Evolutionary conservation across 2,797 vertebrate species (phyloP).

Genomic region (Coracias cyanogaster): DNA sequence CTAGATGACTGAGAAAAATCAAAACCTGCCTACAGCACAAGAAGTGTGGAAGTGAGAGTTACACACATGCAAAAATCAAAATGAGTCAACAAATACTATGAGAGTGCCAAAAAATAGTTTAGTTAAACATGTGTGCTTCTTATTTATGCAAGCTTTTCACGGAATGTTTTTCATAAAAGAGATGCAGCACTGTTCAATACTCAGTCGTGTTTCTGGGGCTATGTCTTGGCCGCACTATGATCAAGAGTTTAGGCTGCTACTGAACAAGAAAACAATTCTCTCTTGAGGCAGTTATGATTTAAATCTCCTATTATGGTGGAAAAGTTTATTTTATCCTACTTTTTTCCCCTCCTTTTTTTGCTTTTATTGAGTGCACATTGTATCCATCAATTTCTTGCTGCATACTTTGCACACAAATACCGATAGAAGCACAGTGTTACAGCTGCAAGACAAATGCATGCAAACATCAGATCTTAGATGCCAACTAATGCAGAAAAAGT

Average conservation of each 20-base stretch:
- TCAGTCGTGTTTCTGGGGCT: slow-evolving; percentile 42
- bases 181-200: slow-evolving; percentile 38
- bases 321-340: slow-evolving; percentile 54
- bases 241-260: slow-evolving; percentile 65
- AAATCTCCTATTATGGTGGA: slow-evolving; percentile 37
- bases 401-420: slow-evolving; percentile 29
- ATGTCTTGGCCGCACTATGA: slow-evolving; percentile 26
- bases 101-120: slow-evolving; percentile 3
- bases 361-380: not conserved
- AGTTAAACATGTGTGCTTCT: slow-evolving; percentile 50
- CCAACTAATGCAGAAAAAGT: not conserved
- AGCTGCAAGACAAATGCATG: slow-evolving; percentile 35
- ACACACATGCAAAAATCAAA: not conserved
- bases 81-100: slow-evolving; percentile 53
- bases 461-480: not conserved
- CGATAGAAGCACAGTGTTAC: not conserved
- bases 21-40: not conserved
- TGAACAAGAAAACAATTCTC: slow-evolving; percentile 53
- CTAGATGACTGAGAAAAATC: not conserved
- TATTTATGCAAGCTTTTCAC: slow-evolving; percentile 56
- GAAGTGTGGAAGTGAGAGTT: slow-evolving; percentile 9
- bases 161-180: slow-evolving; percentile 62
- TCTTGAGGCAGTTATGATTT: slow-evolving; percentile 61
- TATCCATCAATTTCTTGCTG: slow-evolving; percentile 10
- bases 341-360: not conserved